Conservation (phyloP, 2,113 vertebrate species). For the Rhipidura dahli region DNA sequence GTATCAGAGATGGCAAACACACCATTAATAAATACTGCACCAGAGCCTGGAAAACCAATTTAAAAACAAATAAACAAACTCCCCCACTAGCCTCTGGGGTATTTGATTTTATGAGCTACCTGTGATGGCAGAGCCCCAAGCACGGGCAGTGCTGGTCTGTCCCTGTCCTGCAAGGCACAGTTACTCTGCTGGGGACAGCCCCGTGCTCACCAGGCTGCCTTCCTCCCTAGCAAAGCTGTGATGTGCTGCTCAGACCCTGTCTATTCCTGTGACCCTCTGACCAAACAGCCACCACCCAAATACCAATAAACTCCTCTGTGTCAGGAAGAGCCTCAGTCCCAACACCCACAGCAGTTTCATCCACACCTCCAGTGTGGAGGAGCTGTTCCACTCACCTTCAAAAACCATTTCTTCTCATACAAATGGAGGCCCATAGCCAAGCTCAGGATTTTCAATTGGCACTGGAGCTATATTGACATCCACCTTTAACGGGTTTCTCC, state of each 20-base stretch:
- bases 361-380: neutral
- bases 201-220: neutral
- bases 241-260: neutral
- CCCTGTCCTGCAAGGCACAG: neutral
- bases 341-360: neutral
- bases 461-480: neutral
- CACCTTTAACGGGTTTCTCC: neutral
- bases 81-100: neutral
- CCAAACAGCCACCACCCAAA: neutral
- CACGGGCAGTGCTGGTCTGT: neutral
- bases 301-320: fast-evolving
- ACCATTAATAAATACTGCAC: neutral
- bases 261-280: neutral
- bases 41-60: neutral
- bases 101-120: neutral
- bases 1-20: neutral
- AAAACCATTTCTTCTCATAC: neutral
- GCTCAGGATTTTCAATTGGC: neutral
- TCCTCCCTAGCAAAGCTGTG: neutral
- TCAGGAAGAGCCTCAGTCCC: neutral
- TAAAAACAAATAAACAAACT: neutral
- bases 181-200: neutral
- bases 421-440: neutral
- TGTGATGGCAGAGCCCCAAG: fast-evolving
- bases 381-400: neutral